Evolutionary conservation across 35 echinoderm and acorn worm species (phyloP).

Genomic region (Apostichopus parvimensis): DNA sequence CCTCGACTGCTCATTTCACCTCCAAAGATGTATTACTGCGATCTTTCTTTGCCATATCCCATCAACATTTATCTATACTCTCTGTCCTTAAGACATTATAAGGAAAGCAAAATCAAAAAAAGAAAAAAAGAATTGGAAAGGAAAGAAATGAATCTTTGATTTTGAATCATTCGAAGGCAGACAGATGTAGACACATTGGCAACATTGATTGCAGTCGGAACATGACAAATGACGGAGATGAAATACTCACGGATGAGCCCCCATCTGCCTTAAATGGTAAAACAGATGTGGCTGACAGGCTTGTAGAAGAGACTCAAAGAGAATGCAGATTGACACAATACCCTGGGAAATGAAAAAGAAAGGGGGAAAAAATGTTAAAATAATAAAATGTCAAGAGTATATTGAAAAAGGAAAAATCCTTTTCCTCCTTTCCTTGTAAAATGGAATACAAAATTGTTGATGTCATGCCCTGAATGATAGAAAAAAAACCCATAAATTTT

Average conservation of each 20-base stretch:
- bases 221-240: background rate
- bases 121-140: background rate
- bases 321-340: conserved; percentile 85
- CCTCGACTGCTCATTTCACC: conserved; percentile 3
- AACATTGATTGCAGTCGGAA: background rate
- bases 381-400: too few species aligned
- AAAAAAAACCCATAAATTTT: too few species aligned
- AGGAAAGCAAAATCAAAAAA: background rate
- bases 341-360: conserved; percentile 56
- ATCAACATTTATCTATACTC: conserved; percentile 29
- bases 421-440: too few species aligned
- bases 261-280: conserved; percentile 79
- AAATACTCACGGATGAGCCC: conserved; percentile 94
- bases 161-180: conserved; percentile 2
- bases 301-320: conserved; percentile 92
- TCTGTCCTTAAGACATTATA: background rate
- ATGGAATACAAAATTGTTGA: too few species aligned
- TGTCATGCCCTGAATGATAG: too few species aligned
- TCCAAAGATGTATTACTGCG: conserved; percentile 2
- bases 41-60: conserved; percentile 19
- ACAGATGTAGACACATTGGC: conserved; percentile 27
- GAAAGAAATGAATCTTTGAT: background rate
- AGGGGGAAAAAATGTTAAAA: too few species aligned
- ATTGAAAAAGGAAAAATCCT: too few species aligned
- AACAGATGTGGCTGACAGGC: conserved; percentile 87